Conservation (phyloP, 2,888 invertebrate genomes). For the Vannuccia rotundouncinata region DNA sequence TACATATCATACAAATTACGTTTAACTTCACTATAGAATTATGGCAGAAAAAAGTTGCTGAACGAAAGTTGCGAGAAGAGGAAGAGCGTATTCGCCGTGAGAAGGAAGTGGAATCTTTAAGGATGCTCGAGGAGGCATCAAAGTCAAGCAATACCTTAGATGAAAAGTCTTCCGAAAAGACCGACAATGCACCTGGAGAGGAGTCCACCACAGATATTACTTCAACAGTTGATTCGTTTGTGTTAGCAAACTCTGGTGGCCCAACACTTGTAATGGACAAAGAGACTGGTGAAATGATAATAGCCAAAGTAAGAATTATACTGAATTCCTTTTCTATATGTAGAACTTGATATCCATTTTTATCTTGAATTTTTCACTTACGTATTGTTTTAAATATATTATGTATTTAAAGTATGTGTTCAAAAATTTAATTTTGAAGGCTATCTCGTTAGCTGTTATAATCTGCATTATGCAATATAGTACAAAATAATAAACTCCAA, state of each 20-base stretch:
- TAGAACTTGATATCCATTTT: too few relatives aligned
- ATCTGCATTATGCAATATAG: too few relatives aligned
- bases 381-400: too few relatives aligned
- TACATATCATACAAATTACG: too few relatives aligned
- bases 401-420: too few relatives aligned
- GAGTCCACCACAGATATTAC: neutral
- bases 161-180: neutral
- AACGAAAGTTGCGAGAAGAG: neutral
- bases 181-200: neutral
- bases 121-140: neutral
- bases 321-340: too few relatives aligned
- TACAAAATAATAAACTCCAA: too few relatives aligned
- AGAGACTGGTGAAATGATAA: constrained; percentile 1
- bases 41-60: neutral
- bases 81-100: neutral
- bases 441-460: too few relatives aligned
- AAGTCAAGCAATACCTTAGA: neutral
- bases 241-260: neutral
- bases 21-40: neutral
- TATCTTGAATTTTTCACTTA: too few relatives aligned
- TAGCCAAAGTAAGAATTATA: too few relatives aligned
- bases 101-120: neutral
- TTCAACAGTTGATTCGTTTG: neutral
- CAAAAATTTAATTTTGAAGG: too few relatives aligned
- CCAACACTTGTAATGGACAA: neutral